phyloP scores from a whole-genome alignment of 2,113 vertebrate genomes.

The Halichoeres trimaculatus region DNA sequence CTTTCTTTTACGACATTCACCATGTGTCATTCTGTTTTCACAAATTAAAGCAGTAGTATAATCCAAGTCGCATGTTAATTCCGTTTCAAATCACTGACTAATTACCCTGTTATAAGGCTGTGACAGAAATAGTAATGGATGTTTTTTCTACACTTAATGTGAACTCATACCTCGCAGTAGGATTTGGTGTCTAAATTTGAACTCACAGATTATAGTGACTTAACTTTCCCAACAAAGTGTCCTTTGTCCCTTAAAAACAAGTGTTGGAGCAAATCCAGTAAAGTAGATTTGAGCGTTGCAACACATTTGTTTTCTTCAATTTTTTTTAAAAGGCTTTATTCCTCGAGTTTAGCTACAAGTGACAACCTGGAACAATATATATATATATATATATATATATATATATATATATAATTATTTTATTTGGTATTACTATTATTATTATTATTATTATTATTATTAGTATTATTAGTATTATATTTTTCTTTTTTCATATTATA shows the following conservation, averaged over 20 bases:
- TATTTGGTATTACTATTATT: no score
- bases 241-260: constrained; percentile 56
- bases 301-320: constrained; percentile 37
- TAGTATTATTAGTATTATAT: no score
- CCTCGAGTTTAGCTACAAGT: background rate
- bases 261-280: constrained; percentile 67
- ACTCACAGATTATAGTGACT: constrained; percentile 56
- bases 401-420: no score
- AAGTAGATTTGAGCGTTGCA: constrained; percentile 47
- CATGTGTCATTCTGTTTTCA: no score
- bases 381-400: no score
- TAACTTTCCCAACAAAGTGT: constrained; percentile 42
- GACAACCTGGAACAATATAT: background rate
- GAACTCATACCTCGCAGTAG: constrained; percentile 12
- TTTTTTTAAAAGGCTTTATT: background rate
- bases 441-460: no score
- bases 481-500: no score
- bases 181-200: constrained; percentile 58
- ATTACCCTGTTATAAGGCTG: background rate
- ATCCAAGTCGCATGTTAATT: no score
- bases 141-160: background rate
- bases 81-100: no score
- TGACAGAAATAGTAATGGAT: constrained; percentile 27
- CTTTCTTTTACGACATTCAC: no score
- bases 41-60: no score